Evolutionary conservation across 1,140 invertebrate genomes (phyloP).

Genomic region (Dreissena rostriformis): DNA sequence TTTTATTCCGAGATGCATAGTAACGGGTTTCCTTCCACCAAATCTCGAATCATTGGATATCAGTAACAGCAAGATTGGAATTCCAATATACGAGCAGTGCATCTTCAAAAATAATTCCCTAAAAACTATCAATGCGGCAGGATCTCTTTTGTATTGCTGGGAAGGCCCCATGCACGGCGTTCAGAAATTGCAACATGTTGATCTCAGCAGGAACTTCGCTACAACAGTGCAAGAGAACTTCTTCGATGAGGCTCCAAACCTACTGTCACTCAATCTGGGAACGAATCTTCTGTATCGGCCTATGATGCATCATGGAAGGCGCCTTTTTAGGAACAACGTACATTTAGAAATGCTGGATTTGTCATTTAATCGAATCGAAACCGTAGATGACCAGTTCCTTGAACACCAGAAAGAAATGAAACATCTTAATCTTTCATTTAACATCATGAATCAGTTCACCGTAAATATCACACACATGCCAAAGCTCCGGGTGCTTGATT

Average conservation of each 20-base stretch:
- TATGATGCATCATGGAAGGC: neutral
- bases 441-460: slow-evolving; percentile 2
- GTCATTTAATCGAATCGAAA: slow-evolving; percentile 20
- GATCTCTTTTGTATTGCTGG: slow-evolving; percentile 45
- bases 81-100: neutral
- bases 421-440: neutral
- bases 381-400: neutral
- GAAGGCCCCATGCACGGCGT: slow-evolving; percentile 37
- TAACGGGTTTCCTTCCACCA: slow-evolving; percentile 14
- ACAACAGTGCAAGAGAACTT: neutral
- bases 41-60: slow-evolving; percentile 34
- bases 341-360: slow-evolving; percentile 11
- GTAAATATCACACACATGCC: slow-evolving; percentile 27
- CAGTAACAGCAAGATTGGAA: slow-evolving; percentile 12
- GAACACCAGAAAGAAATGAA: neutral
- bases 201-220: slow-evolving; percentile 11
- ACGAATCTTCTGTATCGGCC: neutral
- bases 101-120: slow-evolving; percentile 20
- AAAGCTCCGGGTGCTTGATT: neutral
- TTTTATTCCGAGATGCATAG: neutral
- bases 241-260: slow-evolving; percentile 21
- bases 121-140: slow-evolving; percentile 5
- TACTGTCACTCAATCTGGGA: neutral
- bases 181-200: neutral
- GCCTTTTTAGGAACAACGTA: neutral